Percentiles rank a stretch among this genome's conserved stretches.
Evolutionary conservation across 2,888 invertebrate genomes (phyloP).

Genomic region (Malacosoma neustria): DNA sequence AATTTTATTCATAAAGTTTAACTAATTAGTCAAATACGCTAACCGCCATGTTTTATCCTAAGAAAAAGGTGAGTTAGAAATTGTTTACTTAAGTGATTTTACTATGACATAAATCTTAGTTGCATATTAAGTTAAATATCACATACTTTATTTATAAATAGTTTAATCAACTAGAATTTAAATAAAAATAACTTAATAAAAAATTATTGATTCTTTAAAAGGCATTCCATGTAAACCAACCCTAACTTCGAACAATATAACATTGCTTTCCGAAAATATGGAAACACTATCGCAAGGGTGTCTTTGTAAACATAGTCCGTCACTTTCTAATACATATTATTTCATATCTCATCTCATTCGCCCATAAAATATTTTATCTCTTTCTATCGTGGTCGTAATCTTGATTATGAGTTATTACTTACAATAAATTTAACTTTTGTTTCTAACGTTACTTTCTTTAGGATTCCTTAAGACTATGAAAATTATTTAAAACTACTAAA

Average conservation of each 20-base stretch:
- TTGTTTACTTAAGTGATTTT: no score
- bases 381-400: constrained; percentile 28
- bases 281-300: constrained; percentile 72
- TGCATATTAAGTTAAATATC: no score
- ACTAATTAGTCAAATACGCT: no score
- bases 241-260: constrained; percentile 45
- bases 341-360: constrained; percentile 19
- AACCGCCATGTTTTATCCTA: no score
- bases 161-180: no score
- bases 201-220: neutral
- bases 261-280: constrained; percentile 70
- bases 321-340: constrained; percentile 22
- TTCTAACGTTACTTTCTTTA: constrained; percentile 4
- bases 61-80: no score
- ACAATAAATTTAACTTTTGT: constrained; percentile 22
- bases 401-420: constrained; percentile 46
- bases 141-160: no score
- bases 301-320: constrained; percentile 46
- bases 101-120: no score
- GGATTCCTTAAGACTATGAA: neutral
- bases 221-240: constrained; percentile 36
- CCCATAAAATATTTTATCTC: constrained; percentile 18
- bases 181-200: neutral
- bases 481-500: no score
- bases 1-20: no score